Evolutionary conservation across 2,888 invertebrate genomes (phyloP), one percentile per base, ranked within the genome.

Genomic region (Calliphora vomitoria): DNA sequence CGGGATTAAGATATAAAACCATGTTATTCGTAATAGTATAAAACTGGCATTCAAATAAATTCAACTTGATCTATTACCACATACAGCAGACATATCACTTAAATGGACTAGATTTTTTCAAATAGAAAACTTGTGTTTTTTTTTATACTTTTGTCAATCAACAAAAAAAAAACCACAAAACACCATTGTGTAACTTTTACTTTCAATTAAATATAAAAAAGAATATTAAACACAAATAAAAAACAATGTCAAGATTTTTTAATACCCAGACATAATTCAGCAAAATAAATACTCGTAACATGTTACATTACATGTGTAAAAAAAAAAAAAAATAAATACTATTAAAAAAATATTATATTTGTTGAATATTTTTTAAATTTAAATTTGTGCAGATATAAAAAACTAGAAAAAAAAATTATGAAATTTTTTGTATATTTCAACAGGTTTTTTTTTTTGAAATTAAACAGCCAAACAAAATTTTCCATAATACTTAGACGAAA

Each of bases 231-330:
- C 8, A 8, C 35, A 35, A 35, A 35, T 6, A 20, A 35, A 55
- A 82, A 53, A 81, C 81, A 86, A 82, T 79, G 80, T 84, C 80
- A 74, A 75, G 76, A 84, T 55, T 79, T 71, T 64, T 84, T 75
- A 78, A 69, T 72, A 60, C 10, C 38, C 44, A 11, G 71, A 47
- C 44, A 76, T 53, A 72, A 64, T 31, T 58, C 8, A 58, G 74
- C 6, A 58, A 58, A 15, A 66, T 35, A 18, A 82, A 76, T 41
- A 68, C 41, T 55, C 53, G 64, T 78, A 64, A 78, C 71, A 78
- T 20, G 50, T 78, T 71, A 41, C 58, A 15, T 72, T 47, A 82
- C 55, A 82, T 72, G 72, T 81, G 55, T 66, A 55, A 66, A 10
- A 75, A 25, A 69, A 41, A 13, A 68, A 74, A 55, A 75, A 25